A percentile compares a stretch with the other conserved stretches of the same genome.
These are phyloP conservation scores for Synchiropus splendidus DNA, from an alignment of 2,113 vertebrate species.

Conservation along the genomic window DNA sequence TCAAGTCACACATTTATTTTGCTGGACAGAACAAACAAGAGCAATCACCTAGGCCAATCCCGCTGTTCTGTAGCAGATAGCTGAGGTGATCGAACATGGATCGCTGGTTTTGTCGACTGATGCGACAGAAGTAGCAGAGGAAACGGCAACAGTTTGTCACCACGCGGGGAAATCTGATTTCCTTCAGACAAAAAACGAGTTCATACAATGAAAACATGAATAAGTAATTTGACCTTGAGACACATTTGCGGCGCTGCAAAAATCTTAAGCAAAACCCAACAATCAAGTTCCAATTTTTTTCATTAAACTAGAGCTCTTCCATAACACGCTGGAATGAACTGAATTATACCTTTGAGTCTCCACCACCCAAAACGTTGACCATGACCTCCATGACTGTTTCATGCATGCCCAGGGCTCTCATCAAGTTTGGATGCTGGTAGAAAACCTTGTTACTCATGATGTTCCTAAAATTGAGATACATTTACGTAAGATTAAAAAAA, in stretches of 20 bases:
- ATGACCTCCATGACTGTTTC: constrained; percentile 95
- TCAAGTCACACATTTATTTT: not conserved
- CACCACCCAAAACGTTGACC: constrained; percentile 88
- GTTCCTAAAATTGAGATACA: constrained; percentile 67
- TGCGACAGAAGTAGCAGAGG: constrained; percentile 90
- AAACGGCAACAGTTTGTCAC: constrained; percentile 94
- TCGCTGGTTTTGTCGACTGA: constrained; percentile 88
- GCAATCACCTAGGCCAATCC: constrained; percentile 79
- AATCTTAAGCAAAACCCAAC: too few species aligned
- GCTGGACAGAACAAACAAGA: not conserved
- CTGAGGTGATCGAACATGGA: constrained; percentile 92
- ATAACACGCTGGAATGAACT: not conserved
- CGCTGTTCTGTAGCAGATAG: constrained; percentile 86
- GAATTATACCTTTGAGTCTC: constrained; percentile 79
- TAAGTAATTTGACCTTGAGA: too few species aligned
- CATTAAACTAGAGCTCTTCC: not conserved
- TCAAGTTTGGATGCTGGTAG: constrained; percentile 90
- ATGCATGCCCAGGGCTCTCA: constrained; percentile 89
- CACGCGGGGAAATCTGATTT: constrained; percentile 88
- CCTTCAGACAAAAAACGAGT: constrained; percentile 54
- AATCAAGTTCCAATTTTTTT: too few species aligned
- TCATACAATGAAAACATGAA: too few species aligned
- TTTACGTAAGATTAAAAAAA: not conserved
- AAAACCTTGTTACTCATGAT: constrained; percentile 95
- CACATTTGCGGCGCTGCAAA: too few species aligned